A percentile compares a stretch with the other conserved stretches of the same genome.
phyloP scores from a whole-genome alignment of 2,113 vertebrate species.

The Ancistrus triradiatus region DNA sequence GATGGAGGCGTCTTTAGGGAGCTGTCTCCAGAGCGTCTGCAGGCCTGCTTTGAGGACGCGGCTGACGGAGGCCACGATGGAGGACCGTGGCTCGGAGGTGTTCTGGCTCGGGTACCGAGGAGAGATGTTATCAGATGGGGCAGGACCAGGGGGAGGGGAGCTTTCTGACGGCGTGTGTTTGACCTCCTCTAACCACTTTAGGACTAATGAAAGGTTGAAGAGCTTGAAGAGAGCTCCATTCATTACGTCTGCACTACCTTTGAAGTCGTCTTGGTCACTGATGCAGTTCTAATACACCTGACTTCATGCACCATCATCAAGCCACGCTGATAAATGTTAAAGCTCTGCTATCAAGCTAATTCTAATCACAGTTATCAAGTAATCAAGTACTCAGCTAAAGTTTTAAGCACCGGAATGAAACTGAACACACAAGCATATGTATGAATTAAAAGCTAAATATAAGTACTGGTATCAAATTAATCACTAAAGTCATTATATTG shows the following conservation, averaged over 20 bases:
- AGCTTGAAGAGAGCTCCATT: constrained; percentile 39
- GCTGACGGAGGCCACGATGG: constrained; percentile 37
- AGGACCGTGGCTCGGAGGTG: constrained; percentile 36
- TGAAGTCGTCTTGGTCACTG: constrained; percentile 33
- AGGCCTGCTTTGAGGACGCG: constrained; percentile 35
- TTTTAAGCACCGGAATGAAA: too few relatives aligned
- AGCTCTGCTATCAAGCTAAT: too few relatives aligned
- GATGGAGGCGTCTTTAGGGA: constrained; percentile 46
- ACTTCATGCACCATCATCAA: too few relatives aligned
- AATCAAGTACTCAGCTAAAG: too few relatives aligned
- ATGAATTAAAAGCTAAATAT: too few relatives aligned
- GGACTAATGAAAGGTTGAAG: constrained; percentile 48
- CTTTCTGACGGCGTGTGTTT: constrained; percentile 1
- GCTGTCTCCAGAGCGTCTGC: constrained; percentile 56
- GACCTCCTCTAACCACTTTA: constrained; percentile 42
- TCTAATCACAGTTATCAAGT: too few relatives aligned
- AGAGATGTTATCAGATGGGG: constrained; percentile 52
- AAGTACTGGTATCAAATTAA: not conserved
- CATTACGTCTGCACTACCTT: constrained; percentile 32
- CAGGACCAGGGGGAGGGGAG: constrained; percentile 1
- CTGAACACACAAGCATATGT: too few relatives aligned
- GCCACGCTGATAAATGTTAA: too few relatives aligned
- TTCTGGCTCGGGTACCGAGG: not conserved
- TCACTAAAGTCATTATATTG: too few relatives aligned
- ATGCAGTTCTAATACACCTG: not conserved